A percentile compares a stretch with the other conserved stretches of the same genome.
These are phyloP conservation scores for Herpetotheres cachinnans DNA, from an alignment of 2,113 vertebrate genomes.

Conservation along the genomic window DNA sequence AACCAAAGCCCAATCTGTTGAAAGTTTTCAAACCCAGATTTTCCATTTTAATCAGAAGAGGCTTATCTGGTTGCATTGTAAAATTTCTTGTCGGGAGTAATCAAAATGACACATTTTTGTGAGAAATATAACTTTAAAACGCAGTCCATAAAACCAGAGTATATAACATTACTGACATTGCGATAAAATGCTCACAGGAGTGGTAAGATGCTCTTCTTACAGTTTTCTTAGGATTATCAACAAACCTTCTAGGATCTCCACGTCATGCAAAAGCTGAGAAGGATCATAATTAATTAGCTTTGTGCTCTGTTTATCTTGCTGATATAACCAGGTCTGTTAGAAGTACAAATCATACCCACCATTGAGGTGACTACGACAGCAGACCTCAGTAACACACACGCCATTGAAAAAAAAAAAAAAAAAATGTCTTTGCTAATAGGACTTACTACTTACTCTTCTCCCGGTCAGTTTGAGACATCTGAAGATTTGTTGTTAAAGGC, in stretches of 20 bases:
- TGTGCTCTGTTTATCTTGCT: not conserved
- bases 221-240: not conserved
- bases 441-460: not conserved
- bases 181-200: not conserved
- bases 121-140: conserved; percentile 26
- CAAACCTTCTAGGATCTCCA: not conserved
- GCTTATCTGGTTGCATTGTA: not conserved
- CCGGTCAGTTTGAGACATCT: not conserved
- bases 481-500: not conserved
- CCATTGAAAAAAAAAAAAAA: not conserved
- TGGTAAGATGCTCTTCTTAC: not conserved
- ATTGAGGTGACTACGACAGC: not conserved
- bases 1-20: not conserved
- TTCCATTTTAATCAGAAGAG: conserved; percentile 15
- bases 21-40: not conserved
- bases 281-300: not conserved
- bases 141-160: conserved; percentile 13
- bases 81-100: not conserved
- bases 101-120: conserved; percentile 7
- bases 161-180: not conserved
- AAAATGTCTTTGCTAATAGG: not conserved
- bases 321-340: not conserved
- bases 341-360: not conserved
- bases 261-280: not conserved
- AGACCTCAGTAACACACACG: not conserved